A percentile compares a stretch with the other conserved stretches of the same genome.
These are phyloP conservation scores for Gortyna flavago DNA, from an alignment of 2,888 invertebrate genomes.

Conservation along the genomic window DNA sequence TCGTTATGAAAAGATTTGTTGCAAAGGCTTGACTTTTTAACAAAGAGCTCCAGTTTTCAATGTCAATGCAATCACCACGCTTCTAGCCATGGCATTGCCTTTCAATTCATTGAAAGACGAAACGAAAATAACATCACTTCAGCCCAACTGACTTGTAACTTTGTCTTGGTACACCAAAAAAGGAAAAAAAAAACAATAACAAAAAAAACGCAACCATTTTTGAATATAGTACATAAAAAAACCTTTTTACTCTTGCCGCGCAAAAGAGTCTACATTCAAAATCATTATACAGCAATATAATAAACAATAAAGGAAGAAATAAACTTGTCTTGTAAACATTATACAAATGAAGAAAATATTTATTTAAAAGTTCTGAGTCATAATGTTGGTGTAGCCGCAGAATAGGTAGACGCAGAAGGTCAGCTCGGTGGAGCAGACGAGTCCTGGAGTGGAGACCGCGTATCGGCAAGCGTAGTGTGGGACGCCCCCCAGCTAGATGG, in stretches of 20 bases:
- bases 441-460: no score
- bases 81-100: constrained; percentile 28
- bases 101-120: constrained; percentile 3
- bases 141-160: background rate
- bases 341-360: constrained; percentile 9
- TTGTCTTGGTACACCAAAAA: background rate
- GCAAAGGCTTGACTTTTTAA: no score
- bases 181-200: constrained; percentile 3
- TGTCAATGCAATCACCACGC: constrained; percentile 22
- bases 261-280: constrained; percentile 16
- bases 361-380: constrained; percentile 5
- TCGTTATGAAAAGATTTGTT: no score
- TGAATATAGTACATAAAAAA: background rate
- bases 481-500: no score
- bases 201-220: background rate
- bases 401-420: constrained; percentile 2
- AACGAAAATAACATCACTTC: background rate
- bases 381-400: background rate
- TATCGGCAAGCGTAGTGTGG: no score
- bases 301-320: constrained; percentile 47
- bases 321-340: constrained; percentile 21
- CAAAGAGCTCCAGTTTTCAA: constrained; percentile 2
- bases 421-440: background rate
- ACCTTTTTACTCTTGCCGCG: constrained; percentile 41
- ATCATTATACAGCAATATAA: constrained; percentile 29